These are phyloP conservation scores for Nycticorax nycticorax DNA, from an alignment of 2,113 vertebrate species.

Conservation along the genomic window DNA sequence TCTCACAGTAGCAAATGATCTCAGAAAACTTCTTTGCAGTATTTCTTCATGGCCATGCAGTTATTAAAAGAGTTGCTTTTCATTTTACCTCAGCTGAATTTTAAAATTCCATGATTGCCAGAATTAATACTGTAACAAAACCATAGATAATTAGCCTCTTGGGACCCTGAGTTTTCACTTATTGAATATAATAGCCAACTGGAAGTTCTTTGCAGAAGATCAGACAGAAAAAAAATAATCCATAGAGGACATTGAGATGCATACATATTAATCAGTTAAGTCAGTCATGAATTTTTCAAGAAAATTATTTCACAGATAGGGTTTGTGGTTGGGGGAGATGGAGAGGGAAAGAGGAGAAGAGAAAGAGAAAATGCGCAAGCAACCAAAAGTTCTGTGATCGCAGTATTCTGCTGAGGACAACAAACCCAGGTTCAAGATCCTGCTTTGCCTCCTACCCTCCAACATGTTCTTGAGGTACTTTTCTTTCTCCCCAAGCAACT, in stretches of 20 bases:
- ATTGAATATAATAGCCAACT: background rate
- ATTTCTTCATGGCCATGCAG: background rate
- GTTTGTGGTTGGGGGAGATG: background rate
- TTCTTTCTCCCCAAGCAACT: background rate
- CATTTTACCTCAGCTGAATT: background rate
- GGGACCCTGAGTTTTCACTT: background rate
- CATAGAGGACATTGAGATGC: background rate
- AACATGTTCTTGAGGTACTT: background rate
- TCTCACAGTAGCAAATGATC: background rate
- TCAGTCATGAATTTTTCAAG: background rate
- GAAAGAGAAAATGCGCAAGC: background rate
- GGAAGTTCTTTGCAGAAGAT: background rate
- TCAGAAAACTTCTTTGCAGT: background rate
- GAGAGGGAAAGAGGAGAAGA: background rate
- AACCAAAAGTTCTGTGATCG: background rate
- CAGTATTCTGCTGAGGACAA: background rate
- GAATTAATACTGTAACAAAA: slow-evolving; percentile 31
- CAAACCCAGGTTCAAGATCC: background rate
- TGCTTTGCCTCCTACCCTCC: background rate
- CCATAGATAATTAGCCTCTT: background rate
- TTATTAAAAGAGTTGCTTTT: background rate
- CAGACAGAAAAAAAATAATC: background rate
- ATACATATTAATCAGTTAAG: background rate
- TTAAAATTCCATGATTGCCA: background rate
- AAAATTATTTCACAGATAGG: background rate